Conservation (phyloP, 2,888 invertebrate genomes). For the Allophyes oxyacanthae region DNA sequence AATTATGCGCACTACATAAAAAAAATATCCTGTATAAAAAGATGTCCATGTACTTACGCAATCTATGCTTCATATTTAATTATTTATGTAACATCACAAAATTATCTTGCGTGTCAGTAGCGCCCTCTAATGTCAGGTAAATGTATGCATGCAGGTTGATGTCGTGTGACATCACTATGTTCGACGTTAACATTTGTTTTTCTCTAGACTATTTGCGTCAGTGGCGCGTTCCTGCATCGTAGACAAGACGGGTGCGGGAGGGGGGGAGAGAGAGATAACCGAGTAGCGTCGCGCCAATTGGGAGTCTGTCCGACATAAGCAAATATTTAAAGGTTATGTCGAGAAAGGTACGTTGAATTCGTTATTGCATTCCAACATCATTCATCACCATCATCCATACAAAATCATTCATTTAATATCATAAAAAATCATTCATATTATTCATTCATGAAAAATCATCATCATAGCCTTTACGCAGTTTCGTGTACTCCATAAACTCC, state of each 20-base stretch:
- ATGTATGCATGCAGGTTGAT: constrained; percentile 27
- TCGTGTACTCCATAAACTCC: no score
- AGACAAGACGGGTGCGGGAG: constrained; percentile 92
- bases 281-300: constrained; percentile 89
- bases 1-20: no score
- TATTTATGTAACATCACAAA: not conserved
- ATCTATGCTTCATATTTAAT: no score
- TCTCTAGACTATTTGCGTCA: constrained; percentile 96
- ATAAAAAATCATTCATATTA: no score
- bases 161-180: constrained; percentile 28
- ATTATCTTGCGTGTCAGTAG: constrained; percentile 16
- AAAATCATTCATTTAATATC: no score
- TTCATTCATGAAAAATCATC: no score
- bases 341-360: constrained; percentile 67
- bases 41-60: no score
- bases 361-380: not conserved
- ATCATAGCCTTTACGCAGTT: no score
- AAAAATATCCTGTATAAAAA: no score
- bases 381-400: no score
- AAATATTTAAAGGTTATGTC: constrained; percentile 71
- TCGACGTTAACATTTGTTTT: constrained; percentile 32
- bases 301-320: constrained; percentile 81
- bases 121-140: constrained; percentile 23
- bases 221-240: constrained; percentile 98
- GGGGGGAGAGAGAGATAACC: constrained; percentile 91